Base-by-base conservation (phyloP, 2,888 invertebrate genomes). In the Tinea pellionella region DNA sequence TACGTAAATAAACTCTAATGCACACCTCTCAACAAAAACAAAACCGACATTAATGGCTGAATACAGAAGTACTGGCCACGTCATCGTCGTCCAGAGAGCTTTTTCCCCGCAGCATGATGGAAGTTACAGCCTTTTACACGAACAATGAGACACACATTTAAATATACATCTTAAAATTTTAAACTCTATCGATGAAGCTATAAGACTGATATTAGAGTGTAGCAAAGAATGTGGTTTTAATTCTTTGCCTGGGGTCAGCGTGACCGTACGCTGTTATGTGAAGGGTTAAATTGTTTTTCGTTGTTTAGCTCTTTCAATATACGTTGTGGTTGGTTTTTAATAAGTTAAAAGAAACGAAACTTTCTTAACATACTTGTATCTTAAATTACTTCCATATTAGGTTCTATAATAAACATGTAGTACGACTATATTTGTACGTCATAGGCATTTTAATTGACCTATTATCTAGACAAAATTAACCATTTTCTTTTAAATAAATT, bases 241-340 rank as follows among this genome's bases (percentile, higher is more conserved):
- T 59, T 47, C 32, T 13, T 15, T 19, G 32, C 32, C 24, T 11
- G 55, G 47, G 56, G 61, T 58, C 61, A n/a, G 61, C 61, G 58
- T 61, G 61, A 61, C 58, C 61, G 2, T 11, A 32, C 30, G 18
- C 37, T 30, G 61, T 61, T 61, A 47, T 37, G 32, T 42, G 56
- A 19, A 61, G 61, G 61, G 61, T 61, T 61, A 58, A 61, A 61
- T 61, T 61, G 51, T 42, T 56, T 53, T 24, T 53, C 47, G 41
- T 55, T 60, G 60, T 53, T 60, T 55, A 41, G 60, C n/a, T 43
- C 41, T 41, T 42, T 42, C 18, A 56, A 56, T 60, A 56, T 42
- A 42, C 32, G 30, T n/a, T 32, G 60, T 47, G 43, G 29, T 6
- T 29, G 24, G 6, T 24, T 29, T 59, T 16, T 18, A 30, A 47